Evolutionary conservation across 2,797 vertebrate genomes (phyloP).

Genomic region (Diglossa cyanea): DNA sequence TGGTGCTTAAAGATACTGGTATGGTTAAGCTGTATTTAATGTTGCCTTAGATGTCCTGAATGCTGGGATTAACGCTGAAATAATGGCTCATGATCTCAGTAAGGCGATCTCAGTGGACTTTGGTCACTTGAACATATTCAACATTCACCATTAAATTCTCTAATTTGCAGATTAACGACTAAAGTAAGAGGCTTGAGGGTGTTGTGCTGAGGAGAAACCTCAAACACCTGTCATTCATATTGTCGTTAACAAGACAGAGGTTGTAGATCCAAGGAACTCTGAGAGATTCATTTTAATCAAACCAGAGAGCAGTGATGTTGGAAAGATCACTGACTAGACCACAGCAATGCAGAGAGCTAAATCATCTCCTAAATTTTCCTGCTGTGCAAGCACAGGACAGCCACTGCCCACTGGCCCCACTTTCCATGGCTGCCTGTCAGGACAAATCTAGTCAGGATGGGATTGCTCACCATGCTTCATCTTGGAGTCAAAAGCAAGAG

Average conservation of each 20-base stretch:
- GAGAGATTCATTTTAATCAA: not conserved
- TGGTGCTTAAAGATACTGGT: not conserved
- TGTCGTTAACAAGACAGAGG: not conserved
- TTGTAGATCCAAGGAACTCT: not conserved
- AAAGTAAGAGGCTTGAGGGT: not conserved
- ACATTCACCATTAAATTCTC: not conserved
- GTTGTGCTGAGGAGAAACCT: not conserved
- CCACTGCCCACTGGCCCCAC: not conserved
- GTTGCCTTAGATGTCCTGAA: not conserved
- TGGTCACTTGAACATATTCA: not conserved
- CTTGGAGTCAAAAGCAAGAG: not conserved
- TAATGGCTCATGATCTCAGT: not conserved
- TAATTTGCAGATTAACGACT: not conserved
- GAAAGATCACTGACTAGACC: not conserved
- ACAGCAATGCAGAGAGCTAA: not conserved
- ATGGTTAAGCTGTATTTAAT: not conserved
- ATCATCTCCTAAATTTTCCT: not conserved
- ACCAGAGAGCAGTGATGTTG: not conserved
- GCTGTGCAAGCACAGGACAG: not conserved
- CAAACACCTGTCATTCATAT: not conserved
- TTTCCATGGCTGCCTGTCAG: not conserved
- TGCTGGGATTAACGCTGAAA: not conserved
- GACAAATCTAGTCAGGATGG: not conserved
- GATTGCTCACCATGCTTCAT: not conserved
- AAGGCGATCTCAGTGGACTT: not conserved